Conservation (phyloP, 1,140 invertebrate species). For the Neodiprion virginianus region DNA sequence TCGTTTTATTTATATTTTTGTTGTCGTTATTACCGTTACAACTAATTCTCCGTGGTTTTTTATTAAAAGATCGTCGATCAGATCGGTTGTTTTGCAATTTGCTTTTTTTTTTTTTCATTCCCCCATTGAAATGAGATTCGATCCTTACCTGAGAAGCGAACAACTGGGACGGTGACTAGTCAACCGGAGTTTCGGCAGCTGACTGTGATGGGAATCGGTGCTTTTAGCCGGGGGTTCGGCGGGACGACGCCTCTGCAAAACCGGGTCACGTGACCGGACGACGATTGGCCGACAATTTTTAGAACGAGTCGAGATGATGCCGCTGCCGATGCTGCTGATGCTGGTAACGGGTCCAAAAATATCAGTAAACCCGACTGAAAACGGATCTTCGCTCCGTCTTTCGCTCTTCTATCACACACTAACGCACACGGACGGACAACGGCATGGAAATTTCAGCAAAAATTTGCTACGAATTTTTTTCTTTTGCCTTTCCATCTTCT, state of each 20-base stretch:
- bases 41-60: too few relatives aligned
- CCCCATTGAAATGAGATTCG: neutral
- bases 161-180: constrained; percentile 58
- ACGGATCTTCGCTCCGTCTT: constrained; percentile 41
- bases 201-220: constrained; percentile 57
- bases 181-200: constrained; percentile 63
- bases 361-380: constrained; percentile 53
- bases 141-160: constrained; percentile 52
- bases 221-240: constrained; percentile 37
- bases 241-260: constrained; percentile 28
- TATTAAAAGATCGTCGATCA: too few relatives aligned
- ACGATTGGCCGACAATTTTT: constrained; percentile 53
- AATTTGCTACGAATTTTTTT: too few relatives aligned
- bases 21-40: too few relatives aligned
- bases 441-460: too few relatives aligned
- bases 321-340: constrained; percentile 26
- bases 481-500: too few relatives aligned
- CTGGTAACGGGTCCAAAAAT: constrained; percentile 50
- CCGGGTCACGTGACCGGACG: too few relatives aligned
- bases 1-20: too few relatives aligned
- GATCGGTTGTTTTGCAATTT: too few relatives aligned
- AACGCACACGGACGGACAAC: neutral
- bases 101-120: neutral
- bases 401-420: neutral
- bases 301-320: constrained; percentile 42